phyloP scores from a whole-genome alignment of 1,140 invertebrate genomes.

The Contarinia nasturtii region DNA sequence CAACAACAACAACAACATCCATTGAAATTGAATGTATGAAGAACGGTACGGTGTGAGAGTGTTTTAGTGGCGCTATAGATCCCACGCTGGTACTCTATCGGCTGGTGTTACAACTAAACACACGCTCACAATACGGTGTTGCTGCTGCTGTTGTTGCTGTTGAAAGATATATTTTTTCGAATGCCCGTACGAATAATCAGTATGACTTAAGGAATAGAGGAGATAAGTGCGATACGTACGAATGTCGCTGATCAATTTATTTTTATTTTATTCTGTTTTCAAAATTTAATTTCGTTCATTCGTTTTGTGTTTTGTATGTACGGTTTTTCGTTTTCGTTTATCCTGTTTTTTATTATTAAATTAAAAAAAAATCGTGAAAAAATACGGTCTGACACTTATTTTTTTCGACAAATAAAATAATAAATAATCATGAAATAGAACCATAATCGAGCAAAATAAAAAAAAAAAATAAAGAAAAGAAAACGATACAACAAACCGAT shows the following conservation, averaged over 20 bases:
- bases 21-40: too few species aligned
- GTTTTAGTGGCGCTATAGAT: constrained; percentile 1
- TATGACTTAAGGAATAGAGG: not conserved
- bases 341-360: too few species aligned
- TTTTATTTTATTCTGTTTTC: not conserved
- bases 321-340: not conserved
- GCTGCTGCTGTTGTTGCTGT: not conserved
- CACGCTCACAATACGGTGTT: not conserved
- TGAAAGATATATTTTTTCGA: too few species aligned
- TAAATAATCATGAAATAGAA: not conserved
- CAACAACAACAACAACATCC: not conserved
- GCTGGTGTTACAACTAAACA: not conserved
- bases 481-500: too few species aligned
- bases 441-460: too few species aligned
- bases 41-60: not conserved
- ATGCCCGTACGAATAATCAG: not conserved
- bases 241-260: not conserved
- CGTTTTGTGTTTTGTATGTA: too few species aligned
- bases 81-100: not conserved
- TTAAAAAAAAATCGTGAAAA: not conserved
- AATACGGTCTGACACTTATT: not conserved
- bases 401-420: not conserved
- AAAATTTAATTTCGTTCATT: not conserved
- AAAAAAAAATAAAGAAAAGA: too few species aligned
- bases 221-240: not conserved